Percentiles rank a stretch among this genome's conserved stretches.
Conservation (phyloP, 2,888 invertebrate genomes). For the Zelleria hepariella region DNA sequence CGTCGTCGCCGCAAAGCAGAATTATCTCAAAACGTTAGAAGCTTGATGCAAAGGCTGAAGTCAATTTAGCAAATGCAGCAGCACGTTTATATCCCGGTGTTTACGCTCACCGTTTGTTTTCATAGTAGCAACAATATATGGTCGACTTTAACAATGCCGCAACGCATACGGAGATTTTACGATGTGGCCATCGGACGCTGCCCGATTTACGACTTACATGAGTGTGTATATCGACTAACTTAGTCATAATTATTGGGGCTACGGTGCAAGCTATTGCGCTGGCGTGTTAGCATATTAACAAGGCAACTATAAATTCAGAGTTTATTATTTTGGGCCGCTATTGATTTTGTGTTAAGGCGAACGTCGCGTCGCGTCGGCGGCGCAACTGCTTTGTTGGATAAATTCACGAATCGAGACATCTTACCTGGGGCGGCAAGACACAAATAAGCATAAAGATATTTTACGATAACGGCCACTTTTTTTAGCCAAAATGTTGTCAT, state of each 20-base stretch:
- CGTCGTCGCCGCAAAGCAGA: background rate
- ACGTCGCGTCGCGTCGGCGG: too few relatives aligned
- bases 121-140: constrained; percentile 16
- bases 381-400: too few relatives aligned
- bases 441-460: too few relatives aligned
- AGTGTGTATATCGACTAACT: constrained; percentile 1
- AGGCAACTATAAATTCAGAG: background rate
- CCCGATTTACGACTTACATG: constrained; percentile 2
- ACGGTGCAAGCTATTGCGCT: background rate
- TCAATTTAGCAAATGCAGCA: constrained; percentile 27
- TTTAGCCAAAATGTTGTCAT: too few relatives aligned
- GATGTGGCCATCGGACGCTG: constrained; percentile 2
- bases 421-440: too few relatives aligned
- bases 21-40: constrained; percentile 1
- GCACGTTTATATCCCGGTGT: constrained; percentile 18
- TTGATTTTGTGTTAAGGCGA: background rate
- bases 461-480: too few relatives aligned
- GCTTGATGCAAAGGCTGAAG: constrained; percentile 17
- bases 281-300: background rate
- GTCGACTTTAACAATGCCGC: constrained; percentile 3
- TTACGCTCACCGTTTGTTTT: constrained; percentile 20
- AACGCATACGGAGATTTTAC: constrained; percentile 5
- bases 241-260: background rate
- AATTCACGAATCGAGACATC: too few relatives aligned
- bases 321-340: background rate